Conservation (phyloP, 2,888 invertebrate genomes). For the Sarcophaga rosellei region DNA sequence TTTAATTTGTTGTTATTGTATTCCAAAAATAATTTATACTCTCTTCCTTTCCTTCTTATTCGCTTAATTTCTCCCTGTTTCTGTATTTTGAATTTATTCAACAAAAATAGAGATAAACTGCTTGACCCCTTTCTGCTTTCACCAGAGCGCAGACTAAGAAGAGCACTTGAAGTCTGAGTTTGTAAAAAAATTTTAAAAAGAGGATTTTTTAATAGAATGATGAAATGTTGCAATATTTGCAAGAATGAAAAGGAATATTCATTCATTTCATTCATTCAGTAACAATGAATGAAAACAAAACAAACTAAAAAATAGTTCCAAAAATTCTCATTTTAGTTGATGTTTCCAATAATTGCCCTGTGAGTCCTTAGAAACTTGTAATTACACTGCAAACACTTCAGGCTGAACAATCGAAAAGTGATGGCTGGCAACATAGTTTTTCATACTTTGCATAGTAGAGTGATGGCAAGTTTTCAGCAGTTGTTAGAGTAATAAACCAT, state of each 20-base stretch:
- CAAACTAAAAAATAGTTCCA: background rate
- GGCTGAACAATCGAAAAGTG: background rate
- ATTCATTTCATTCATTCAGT: background rate
- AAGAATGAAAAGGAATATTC: too few relatives aligned
- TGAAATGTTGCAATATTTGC: background rate
- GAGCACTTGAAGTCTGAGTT: background rate
- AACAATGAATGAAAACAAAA: background rate
- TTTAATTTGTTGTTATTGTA: background rate
- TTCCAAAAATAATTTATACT: background rate
- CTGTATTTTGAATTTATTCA: background rate
- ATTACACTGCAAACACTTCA: slow-evolving; percentile 2
- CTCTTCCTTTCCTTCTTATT: background rate
- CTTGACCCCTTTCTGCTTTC: background rate
- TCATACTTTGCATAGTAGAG: too few relatives aligned
- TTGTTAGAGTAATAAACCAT: slow-evolving; percentile 13
- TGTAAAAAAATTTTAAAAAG: background rate
- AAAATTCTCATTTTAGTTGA: background rate
- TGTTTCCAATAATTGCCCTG: background rate
- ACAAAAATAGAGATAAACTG: background rate
- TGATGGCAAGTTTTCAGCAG: background rate
- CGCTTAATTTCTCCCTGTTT: background rate
- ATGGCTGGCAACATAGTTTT: too few relatives aligned
- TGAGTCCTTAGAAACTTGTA: slow-evolving; percentile 9
- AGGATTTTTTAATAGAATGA: background rate
- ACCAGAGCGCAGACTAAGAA: too few relatives aligned